Conservation (phyloP, 2,888 invertebrate genomes). For the Neoascia interrupta region DNA sequence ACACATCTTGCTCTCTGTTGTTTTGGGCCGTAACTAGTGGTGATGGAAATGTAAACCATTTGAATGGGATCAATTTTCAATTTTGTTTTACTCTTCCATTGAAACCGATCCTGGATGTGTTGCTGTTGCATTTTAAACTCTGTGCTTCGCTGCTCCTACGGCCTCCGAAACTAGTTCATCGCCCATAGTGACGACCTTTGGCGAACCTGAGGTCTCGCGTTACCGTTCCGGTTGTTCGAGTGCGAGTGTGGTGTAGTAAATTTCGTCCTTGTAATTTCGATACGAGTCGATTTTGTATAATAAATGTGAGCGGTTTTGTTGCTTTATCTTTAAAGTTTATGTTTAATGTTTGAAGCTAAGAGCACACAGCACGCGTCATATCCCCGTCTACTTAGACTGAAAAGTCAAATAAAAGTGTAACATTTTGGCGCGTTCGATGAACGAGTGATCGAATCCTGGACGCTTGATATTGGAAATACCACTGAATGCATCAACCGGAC, state of each 20-base stretch:
- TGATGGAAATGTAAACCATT: conserved; percentile 71
- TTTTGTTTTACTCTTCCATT: conserved; percentile 61
- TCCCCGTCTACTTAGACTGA: not conserved
- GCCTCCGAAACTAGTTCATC: conserved; percentile 71
- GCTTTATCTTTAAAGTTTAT: conserved; percentile 7
- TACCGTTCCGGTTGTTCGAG: conserved; percentile 28
- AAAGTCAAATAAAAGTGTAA: not conserved
- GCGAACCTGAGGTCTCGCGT: conserved; percentile 50
- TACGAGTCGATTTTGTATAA: too few relatives aligned
- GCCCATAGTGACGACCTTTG: conserved; percentile 71
- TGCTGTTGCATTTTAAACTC: conserved; percentile 50
- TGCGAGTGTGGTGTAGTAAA: conserved; percentile 10
- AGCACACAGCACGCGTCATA: too few relatives aligned
- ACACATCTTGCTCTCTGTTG: conserved; percentile 50
- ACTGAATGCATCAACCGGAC: conserved; percentile 66
- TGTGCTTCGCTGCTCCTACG: not conserved
- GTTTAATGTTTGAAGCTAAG: too few relatives aligned
- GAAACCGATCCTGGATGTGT: conserved; percentile 66
- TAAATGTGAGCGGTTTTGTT: too few relatives aligned
- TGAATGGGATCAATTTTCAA: conserved; percentile 72
- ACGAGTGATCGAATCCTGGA: too few relatives aligned
- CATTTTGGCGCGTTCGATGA: too few relatives aligned
- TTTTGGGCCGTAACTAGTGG: conserved; percentile 59
- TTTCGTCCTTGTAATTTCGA: not conserved
- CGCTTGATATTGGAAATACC: conserved; percentile 11